These are phyloP conservation scores for Entosphenus tridentatus DNA, from an alignment of 2,113 vertebrate species.

Conservation along the genomic window DNA sequence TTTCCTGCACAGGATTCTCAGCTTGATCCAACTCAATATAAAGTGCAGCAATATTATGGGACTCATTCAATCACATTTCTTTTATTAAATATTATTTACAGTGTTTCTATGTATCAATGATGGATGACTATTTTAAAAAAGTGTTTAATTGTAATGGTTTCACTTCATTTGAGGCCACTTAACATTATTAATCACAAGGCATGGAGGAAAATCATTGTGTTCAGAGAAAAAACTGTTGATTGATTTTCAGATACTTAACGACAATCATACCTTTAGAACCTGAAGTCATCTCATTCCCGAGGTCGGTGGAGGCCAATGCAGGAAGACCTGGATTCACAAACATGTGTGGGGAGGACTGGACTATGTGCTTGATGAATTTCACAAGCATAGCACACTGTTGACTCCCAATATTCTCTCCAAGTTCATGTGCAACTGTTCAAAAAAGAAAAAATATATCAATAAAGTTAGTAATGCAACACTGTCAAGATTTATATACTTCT, in stretches of 20 bases:
- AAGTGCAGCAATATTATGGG: too few relatives aligned
- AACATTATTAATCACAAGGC: neutral
- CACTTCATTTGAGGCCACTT: neutral
- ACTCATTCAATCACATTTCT: too few relatives aligned
- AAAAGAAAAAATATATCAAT: constrained; percentile 8
- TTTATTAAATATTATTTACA: too few relatives aligned
- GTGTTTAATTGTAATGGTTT: neutral
- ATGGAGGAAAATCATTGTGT: constrained; percentile 1
- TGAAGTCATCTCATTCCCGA: constrained; percentile 15
- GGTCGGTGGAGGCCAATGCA: constrained; percentile 27
- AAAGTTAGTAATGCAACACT: neutral
- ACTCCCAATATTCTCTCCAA: constrained; percentile 59
- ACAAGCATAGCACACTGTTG: constrained; percentile 88
- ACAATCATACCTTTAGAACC: neutral
- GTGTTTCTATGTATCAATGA: too few relatives aligned
- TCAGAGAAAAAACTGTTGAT: constrained; percentile 6
- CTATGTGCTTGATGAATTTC: constrained; percentile 82
- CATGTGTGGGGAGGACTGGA: constrained; percentile 84
- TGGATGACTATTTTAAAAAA: too few relatives aligned
- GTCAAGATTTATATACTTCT: too few relatives aligned
- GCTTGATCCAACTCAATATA: too few relatives aligned
- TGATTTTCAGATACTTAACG: neutral
- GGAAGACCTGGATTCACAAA: constrained; percentile 41
- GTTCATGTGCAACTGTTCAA: constrained; percentile 51
- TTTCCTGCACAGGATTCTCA: too few relatives aligned